These are phyloP conservation scores for Lasius fuliginosus DNA, from an alignment of 2,888 invertebrate genomes.

Conservation along the genomic window DNA sequence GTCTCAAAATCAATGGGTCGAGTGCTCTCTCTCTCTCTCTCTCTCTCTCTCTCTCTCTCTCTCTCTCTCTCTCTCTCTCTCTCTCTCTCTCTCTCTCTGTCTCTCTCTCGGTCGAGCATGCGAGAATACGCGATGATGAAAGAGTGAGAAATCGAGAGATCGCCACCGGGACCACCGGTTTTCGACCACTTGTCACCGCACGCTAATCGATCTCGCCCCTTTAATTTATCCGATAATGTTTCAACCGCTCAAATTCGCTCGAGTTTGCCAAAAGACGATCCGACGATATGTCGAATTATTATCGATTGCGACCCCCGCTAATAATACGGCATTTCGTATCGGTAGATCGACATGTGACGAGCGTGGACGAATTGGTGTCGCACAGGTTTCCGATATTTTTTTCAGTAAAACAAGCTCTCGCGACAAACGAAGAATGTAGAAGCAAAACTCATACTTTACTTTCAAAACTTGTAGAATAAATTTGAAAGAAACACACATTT, in stretches of 20 bases:
- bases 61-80: not conserved
- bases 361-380: not conserved
- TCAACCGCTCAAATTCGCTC: not conserved
- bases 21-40: constrained; percentile 25
- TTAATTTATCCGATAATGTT: constrained; percentile 19
- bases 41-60: not conserved
- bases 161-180: not conserved
- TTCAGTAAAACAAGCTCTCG: not conserved
- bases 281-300: constrained; percentile 14
- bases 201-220: not conserved
- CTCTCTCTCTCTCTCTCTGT: not conserved
- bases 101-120: constrained; percentile 39
- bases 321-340: constrained; percentile 18
- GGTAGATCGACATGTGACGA: not conserved
- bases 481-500: not conserved
- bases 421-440: not conserved
- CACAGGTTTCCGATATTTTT: constrained; percentile 5
- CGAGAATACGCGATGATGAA: constrained; percentile 23
- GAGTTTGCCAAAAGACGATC: not conserved
- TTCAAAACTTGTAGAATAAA: not conserved
- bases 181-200: not conserved
- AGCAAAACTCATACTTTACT: not conserved
- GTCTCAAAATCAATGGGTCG: constrained; percentile 55
- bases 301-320: constrained; percentile 6
- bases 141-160: constrained; percentile 16